phyloP scores from a whole-genome alignment of 2,888 invertebrate genomes.

The Adineta ricciae region DNA sequence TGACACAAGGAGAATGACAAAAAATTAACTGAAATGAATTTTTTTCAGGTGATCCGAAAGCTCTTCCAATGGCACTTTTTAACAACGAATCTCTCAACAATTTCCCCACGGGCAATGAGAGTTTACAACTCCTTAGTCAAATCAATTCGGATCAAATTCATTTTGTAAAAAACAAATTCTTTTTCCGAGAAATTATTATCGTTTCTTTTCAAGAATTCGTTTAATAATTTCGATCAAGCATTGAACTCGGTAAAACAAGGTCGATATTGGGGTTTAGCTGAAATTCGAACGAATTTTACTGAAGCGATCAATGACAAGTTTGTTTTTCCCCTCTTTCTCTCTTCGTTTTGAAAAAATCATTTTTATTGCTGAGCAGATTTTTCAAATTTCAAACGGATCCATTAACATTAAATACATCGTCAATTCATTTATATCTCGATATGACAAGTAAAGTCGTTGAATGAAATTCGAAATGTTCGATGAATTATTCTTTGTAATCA shows the following conservation, averaged over 20 bases:
- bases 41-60: not conserved
- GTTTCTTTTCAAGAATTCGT: not conserved
- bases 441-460: conserved; percentile 68
- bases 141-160: not conserved
- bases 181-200: not conserved
- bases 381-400: conserved; percentile 13
- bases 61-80: conserved; percentile 31
- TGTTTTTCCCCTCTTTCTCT: too few relatives aligned
- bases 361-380: conserved; percentile 27
- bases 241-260: conserved; percentile 65
- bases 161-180: not conserved
- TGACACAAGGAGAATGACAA: too few relatives aligned
- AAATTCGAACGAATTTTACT: conserved; percentile 79
- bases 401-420: conserved; percentile 57
- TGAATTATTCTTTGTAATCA: not conserved
- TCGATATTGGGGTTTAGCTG: conserved; percentile 75
- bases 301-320: conserved; percentile 58
- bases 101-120: conserved; percentile 8
- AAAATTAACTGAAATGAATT: too few relatives aligned
- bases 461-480: too few relatives aligned
- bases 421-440: conserved; percentile 77
- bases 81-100: conserved; percentile 61
- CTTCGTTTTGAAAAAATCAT: too few relatives aligned
- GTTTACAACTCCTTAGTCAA: not conserved
- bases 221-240: conserved; percentile 52